Conservation (phyloP, 2,888 invertebrate species). For the Pocota personata region DNA sequence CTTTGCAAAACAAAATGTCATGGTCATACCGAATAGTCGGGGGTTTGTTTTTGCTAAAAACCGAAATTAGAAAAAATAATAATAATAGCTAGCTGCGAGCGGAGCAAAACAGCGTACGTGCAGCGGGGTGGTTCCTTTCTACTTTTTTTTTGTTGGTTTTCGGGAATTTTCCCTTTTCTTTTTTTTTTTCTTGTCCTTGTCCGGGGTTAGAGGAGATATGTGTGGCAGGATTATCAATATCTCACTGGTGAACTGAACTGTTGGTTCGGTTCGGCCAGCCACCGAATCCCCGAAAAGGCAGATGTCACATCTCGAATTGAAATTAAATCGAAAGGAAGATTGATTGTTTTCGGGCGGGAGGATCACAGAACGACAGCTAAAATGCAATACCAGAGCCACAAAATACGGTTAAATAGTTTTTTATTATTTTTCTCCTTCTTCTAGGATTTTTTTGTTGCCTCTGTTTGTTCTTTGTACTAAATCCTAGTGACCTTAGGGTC, state of each 20-base stretch:
- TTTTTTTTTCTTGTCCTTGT: conserved; percentile 6
- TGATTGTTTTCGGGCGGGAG: conserved; percentile 79
- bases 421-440: conserved; percentile 54
- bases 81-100: conserved; percentile 40
- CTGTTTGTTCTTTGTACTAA: conserved; percentile 40
- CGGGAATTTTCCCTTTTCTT: conserved; percentile 25
- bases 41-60: conserved; percentile 70
- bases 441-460: background rate
- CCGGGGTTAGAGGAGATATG: conserved; percentile 16
- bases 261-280: conserved; percentile 63
- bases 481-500: conserved; percentile 48
- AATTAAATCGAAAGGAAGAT: conserved; percentile 82
- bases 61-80: conserved; percentile 71
- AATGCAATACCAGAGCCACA: conserved; percentile 71
- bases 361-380: conserved; percentile 64
- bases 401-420: conserved; percentile 73
- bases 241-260: conserved; percentile 58
- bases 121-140: conserved; percentile 50
- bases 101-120: conserved; percentile 32
- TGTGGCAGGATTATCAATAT: conserved; percentile 72
- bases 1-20: conserved; percentile 60
- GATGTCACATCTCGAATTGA: conserved; percentile 83
- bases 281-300: conserved; percentile 78
- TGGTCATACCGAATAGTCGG: conserved; percentile 11
- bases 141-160: conserved; percentile 34